Evolutionary conservation across 2,797 vertebrate genomes (phyloP).

Genomic region (Heliangelus exortis): DNA sequence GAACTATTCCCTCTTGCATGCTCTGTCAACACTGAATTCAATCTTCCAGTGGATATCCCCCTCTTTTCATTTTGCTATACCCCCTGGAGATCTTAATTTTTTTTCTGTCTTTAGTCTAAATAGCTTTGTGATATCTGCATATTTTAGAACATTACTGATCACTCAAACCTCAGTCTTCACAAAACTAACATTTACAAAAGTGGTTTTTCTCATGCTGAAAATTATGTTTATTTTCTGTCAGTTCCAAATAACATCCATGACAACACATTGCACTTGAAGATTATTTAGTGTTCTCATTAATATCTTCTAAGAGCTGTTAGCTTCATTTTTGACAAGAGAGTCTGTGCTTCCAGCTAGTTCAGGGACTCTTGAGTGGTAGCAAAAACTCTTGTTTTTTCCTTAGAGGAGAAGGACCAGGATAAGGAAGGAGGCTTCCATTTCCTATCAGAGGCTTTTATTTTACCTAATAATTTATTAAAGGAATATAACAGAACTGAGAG

Average conservation of each 20-base stretch:
- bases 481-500: neutral
- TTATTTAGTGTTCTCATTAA: neutral
- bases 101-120: neutral
- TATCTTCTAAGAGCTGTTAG: neutral
- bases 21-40: conserved; percentile 10
- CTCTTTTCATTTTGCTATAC: neutral
- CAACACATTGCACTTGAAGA: neutral
- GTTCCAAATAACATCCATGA: neutral
- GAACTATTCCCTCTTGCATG: neutral
- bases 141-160: neutral
- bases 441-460: conserved; percentile 2
- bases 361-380: neutral
- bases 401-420: neutral
- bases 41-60: neutral
- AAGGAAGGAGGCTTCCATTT: neutral
- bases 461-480: neutral
- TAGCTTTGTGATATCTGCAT: neutral
- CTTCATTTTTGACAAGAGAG: neutral
- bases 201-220: neutral
- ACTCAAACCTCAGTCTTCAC: neutral
- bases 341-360: neutral
- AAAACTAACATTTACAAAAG: neutral
- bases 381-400: conserved; percentile 1
- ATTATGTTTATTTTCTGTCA: neutral
- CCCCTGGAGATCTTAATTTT: neutral